These are phyloP conservation scores for Epicampocera succincta DNA, from an alignment of 2,888 invertebrate species.

Conservation along the genomic window DNA sequence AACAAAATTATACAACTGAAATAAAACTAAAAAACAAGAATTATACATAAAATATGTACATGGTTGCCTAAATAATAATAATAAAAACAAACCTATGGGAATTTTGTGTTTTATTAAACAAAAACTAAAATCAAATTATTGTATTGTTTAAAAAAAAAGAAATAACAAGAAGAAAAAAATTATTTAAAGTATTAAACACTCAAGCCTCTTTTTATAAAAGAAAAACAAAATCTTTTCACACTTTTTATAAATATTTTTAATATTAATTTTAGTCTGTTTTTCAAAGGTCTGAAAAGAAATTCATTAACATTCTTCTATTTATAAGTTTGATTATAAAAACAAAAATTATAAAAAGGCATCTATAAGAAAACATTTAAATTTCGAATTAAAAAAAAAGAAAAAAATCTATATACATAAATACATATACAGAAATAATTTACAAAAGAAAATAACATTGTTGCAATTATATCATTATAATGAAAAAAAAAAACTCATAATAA, in stretches of 20 bases:
- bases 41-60: constrained; percentile 16
- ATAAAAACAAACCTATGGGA: not conserved
- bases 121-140: not conserved
- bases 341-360: no score
- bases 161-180: no score
- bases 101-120: constrained; percentile 5
- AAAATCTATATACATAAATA: constrained; percentile 26
- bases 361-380: not conserved
- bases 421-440: constrained; percentile 21
- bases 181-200: not conserved
- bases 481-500: constrained; percentile 1
- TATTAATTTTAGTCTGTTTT: not conserved
- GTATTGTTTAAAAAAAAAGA: no score
- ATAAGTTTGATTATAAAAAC: no score
- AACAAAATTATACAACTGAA: not conserved
- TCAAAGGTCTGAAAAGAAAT: no score
- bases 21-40: not conserved
- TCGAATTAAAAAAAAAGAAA: constrained; percentile 3
- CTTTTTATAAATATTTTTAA: not conserved
- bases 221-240: not conserved
- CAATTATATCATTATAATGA: constrained; percentile 44
- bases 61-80: constrained; percentile 39
- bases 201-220: constrained; percentile 5
- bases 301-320: no score
- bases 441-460: constrained; percentile 44